phyloP scores from a whole-genome alignment of 2,113 vertebrate genomes.

The Pteropus alecto region DNA sequence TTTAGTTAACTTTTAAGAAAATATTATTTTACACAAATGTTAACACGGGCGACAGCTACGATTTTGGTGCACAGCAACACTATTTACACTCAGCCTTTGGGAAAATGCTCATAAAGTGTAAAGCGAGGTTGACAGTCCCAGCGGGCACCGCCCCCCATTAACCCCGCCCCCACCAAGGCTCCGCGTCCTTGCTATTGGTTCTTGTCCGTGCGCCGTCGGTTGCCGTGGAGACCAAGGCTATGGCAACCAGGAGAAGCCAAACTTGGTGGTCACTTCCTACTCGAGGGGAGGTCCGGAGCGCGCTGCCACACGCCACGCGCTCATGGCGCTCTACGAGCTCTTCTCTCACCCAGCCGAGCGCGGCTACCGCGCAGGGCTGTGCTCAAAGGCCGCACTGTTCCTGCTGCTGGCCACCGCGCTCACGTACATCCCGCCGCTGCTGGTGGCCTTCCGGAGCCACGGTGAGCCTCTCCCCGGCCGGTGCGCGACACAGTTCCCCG shows the following conservation, averaged over 20 bases:
- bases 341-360: conserved; percentile 86
- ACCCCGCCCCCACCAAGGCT: not conserved
- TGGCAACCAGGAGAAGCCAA: conserved; percentile 83
- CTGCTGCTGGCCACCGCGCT: conserved; percentile 84
- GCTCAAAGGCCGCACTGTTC: conserved; percentile 90
- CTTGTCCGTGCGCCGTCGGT: not conserved
- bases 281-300: fast-evolving
- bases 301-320: fast-evolving
- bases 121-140: fast-evolving
- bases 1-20: not conserved
- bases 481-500: not conserved
- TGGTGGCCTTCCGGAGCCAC: conserved; percentile 94
- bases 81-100: too few relatives aligned
- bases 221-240: conserved; percentile 59
- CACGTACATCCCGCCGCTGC: conserved; percentile 92
- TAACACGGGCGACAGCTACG: not conserved
- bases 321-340: conserved; percentile 92
- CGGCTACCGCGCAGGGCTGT: conserved; percentile 89
- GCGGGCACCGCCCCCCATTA: not conserved
- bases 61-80: fast-evolving
- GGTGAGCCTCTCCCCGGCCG: conserved; percentile 80
- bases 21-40: not conserved
- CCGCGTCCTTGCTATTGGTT: conserved; percentile 51
- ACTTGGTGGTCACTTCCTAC: not conserved
- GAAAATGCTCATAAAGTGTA: fast-evolving